Base-by-base conservation (phyloP, 92 coral and sea anemone species). In the Palythoa heliodiscus region DNA sequence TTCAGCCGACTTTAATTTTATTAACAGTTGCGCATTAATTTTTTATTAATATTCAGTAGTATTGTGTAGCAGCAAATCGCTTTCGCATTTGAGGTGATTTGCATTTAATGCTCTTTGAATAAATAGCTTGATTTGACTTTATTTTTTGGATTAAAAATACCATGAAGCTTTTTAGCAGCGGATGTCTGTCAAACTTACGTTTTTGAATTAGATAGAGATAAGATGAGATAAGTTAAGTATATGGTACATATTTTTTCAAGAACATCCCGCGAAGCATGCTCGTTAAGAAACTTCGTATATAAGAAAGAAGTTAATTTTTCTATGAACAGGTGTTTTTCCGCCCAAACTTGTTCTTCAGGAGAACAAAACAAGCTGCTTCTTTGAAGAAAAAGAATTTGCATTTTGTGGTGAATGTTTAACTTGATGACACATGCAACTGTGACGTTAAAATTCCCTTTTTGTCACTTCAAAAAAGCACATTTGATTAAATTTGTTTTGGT, bases 321-420 rank as follows among this genome's bases (percentile, higher is more conserved):
- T 50, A 40, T 12, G 61, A 63, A 80, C 84, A 80, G 74, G 57
- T 66, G 74, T 52, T 63, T 80, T 79, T 43, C 11, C 40, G 19
- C 54, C 22, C 6, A 35, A 19, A 53, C 23, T 3, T 77, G 23
- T 75, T 50, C 7, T 3, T 3, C 16, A 47, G 6, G 4, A 48
- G 47, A 39, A 80, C 29, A 64, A 66, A 80, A 80, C 58, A 43
- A 5, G 47, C 50, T 12, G 73, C 52, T 66, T 48, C 73, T 47
- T 43, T 66, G 55, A 47, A 64, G 54, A 22, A 2, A 17, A 17
- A 66, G 43, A 20, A 63, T 66, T 80, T 63, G 40, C 84, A 80
- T 80, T 80, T 80, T 80, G 22, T 40, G 20, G 61, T 48, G 60
- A 29, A 40, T 80, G 40, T 25, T 22, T 9, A 66, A 40, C 47